Evolutionary conservation across 2,113 vertebrate genomes (phyloP).

Genomic region (Plotosus lineatus): DNA sequence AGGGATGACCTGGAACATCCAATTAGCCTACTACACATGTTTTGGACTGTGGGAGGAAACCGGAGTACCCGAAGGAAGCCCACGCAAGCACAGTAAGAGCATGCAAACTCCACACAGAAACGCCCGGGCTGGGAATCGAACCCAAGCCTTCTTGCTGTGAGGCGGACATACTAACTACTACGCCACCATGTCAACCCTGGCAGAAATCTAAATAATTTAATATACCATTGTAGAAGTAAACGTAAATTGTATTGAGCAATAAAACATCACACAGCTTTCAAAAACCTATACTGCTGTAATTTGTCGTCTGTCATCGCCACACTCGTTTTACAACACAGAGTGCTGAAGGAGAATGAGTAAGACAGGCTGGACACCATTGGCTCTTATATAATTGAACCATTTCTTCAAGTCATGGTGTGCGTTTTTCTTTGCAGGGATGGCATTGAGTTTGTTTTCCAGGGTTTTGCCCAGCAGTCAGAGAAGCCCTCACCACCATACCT

Average conservation of each 20-base stretch:
- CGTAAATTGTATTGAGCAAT: not conserved
- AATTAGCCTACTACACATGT: too few relatives aligned
- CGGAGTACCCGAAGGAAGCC: too few relatives aligned
- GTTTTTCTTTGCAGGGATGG: constrained; percentile 73
- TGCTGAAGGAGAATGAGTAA: not conserved
- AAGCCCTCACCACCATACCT: constrained; percentile 74
- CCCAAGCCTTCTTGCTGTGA: too few relatives aligned
- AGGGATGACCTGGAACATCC: too few relatives aligned
- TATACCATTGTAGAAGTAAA: not conserved
- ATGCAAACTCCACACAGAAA: too few relatives aligned
- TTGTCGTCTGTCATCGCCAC: not conserved
- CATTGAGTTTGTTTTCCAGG: constrained; percentile 87
- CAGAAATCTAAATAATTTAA: not conserved
- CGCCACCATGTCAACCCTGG: too few relatives aligned
- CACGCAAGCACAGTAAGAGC: too few relatives aligned
- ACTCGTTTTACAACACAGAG: not conserved
- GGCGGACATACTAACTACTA: too few relatives aligned
- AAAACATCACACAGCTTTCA: not conserved
- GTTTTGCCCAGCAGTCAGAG: constrained; percentile 66
- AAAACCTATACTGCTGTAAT: not conserved
- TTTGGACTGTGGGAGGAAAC: too few relatives aligned
- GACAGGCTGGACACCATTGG: not conserved
- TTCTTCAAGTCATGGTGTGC: not conserved
- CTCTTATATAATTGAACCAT: not conserved
- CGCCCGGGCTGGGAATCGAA: too few relatives aligned